phyloP scores from a whole-genome alignment of 2,888 invertebrate genomes.

The Drosophila kuntzei region DNA sequence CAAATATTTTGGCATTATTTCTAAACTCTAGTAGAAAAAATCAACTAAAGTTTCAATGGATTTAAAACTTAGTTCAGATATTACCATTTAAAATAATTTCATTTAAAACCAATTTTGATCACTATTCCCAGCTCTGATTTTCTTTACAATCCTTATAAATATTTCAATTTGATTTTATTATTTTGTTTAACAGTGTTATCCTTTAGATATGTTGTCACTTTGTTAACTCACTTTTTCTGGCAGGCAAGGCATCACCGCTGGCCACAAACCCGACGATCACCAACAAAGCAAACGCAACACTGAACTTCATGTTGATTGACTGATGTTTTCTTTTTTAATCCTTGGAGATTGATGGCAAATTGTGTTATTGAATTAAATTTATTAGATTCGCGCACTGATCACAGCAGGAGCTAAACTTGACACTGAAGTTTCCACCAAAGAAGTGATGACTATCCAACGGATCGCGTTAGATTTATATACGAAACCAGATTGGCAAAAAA shows the following conservation, averaged over 20 bases:
- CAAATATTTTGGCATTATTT: too few species aligned
- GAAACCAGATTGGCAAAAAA: constrained; percentile 72
- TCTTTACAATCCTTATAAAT: background rate
- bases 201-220: constrained; percentile 14
- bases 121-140: too few species aligned
- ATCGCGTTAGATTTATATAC: constrained; percentile 85
- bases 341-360: constrained; percentile 38
- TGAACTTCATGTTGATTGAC: constrained; percentile 76
- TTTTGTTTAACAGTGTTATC: constrained; percentile 2
- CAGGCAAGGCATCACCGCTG: constrained; percentile 78
- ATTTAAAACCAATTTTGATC: too few species aligned
- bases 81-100: too few species aligned
- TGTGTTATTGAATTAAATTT: constrained; percentile 7
- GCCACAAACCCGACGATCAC: constrained; percentile 78
- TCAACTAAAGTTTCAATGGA: too few species aligned
- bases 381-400: constrained; percentile 71
- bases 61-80: too few species aligned
- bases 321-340: constrained; percentile 41
- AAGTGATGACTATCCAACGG: constrained; percentile 83
- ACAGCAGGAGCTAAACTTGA: constrained; percentile 85
- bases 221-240: constrained; percentile 81
- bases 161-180: background rate
- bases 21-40: too few species aligned
- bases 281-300: constrained; percentile 75
- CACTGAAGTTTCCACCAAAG: constrained; percentile 86